Conservation (phyloP, 1,140 invertebrate genomes). For the Ips nitidus region DNA sequence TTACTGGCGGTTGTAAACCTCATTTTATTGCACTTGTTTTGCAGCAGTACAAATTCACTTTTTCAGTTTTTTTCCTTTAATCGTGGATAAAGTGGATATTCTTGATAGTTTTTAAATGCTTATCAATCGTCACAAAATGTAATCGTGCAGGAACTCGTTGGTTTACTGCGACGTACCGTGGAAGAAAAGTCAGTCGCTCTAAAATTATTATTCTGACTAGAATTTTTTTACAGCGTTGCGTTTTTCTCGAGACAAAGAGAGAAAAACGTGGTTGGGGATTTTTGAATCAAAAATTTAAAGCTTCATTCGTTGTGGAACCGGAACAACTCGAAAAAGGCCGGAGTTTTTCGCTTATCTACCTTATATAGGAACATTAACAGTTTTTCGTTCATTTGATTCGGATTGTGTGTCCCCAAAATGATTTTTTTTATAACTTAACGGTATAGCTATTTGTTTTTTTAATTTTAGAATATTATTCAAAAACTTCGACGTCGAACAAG, state of each 20-base stretch:
- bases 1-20: no score
- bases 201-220: conserved; percentile 4
- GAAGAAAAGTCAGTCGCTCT: neutral
- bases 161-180: neutral
- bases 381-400: neutral
- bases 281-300: conserved; percentile 6
- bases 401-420: neutral
- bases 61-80: neutral
- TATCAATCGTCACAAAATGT: neutral
- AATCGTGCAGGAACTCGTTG: conserved; percentile 1
- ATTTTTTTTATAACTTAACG: neutral
- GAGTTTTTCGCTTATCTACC: neutral
- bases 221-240: neutral
- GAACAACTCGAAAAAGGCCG: conserved; percentile 1
- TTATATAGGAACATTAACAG: conserved; percentile 8
- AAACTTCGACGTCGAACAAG: no score
- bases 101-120: neutral
- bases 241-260: neutral
- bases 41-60: neutral
- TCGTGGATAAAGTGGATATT: no score
- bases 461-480: neutral
- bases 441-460: no score
- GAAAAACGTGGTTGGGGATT: neutral
- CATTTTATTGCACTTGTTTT: neutral
- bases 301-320: neutral